Percentiles rank a stretch among this genome's conserved stretches.
Evolutionary conservation across 2,797 vertebrate species (phyloP).

Genomic region (Muscicapa striata): DNA sequence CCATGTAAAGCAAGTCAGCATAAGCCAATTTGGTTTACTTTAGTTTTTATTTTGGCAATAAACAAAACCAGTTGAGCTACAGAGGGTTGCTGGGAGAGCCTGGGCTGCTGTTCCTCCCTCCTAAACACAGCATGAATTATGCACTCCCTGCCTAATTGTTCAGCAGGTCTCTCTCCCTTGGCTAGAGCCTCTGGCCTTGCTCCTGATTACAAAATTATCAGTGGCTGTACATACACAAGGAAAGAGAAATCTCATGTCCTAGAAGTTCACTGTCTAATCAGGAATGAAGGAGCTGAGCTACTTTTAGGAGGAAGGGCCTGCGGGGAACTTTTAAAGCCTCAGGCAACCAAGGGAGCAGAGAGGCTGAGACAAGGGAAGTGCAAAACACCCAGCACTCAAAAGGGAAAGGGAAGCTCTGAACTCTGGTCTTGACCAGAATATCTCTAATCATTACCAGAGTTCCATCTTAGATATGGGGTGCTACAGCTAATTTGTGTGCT

Average conservation of each 20-base stretch:
- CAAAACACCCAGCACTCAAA: not conserved
- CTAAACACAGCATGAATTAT: not conserved
- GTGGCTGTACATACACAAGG: not conserved
- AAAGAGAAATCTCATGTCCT: not conserved
- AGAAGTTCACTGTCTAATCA: not conserved
- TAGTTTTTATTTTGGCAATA: not conserved
- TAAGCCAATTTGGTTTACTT: not conserved
- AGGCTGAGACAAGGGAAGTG: not conserved
- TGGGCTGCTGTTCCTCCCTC: not conserved
- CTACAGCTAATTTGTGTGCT: not conserved
- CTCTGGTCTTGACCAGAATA: not conserved
- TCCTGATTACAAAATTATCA: not conserved
- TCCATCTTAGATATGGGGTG: not conserved
- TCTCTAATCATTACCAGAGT: not conserved
- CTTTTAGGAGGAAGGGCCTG: not conserved
- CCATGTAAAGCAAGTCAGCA: not conserved
- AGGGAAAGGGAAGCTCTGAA: not conserved
- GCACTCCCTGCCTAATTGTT: not conserved
- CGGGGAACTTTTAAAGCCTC: not conserved
- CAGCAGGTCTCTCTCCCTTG: not conserved
- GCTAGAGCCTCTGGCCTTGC: not conserved
- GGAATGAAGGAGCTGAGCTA: not conserved
- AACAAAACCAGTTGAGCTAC: not conserved
- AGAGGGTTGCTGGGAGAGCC: not conserved
- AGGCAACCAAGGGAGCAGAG: accelerated